Evolutionary conservation across 2,888 invertebrate species (phyloP), one percentile per base, ranked within the genome.

Genomic region (Notodonta dromedarius): DNA sequence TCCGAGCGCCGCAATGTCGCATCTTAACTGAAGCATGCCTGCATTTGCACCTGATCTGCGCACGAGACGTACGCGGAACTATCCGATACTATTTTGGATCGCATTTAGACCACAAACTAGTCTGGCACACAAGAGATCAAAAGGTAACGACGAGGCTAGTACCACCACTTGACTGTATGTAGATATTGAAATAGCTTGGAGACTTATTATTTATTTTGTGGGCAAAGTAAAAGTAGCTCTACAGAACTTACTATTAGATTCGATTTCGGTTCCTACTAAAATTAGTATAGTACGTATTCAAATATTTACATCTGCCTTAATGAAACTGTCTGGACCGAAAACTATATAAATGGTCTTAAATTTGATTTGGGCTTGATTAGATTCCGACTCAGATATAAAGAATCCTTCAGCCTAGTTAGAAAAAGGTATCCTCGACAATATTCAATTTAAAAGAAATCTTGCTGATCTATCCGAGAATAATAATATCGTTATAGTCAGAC

Each of bases 21-120:
- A 71, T 74, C 57, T 73, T 73, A 71, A 79, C 79, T 79, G 76
- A 78, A 69, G 73, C 79, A 80, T 80, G 76, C 69, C 71, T 77
- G 73, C 79, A 82, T 87, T 90, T 84, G 85, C 91, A 93, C 92
- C 93, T 92, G 91, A 89, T 74, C 76, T 80, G 80, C 77, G 81
- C 79, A 74, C 71, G 82, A 82, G 79, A 84, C 83, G 85, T 79
- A 91, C 80, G 87, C 92, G 93, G 91, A 93, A 92, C 90, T 88
- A 83, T 74, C 76, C 78, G 74, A 70, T 83, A 87, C 90, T 91
- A 92, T 91, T 91, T 90, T 83, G 77, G 86, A 84, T 82, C 83
- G 83, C 83, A 89, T 90, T 86, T 87, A 89, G 91, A 90, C 90
- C 88, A 89, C 88, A 87, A 79, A 85, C 82, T 81, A 83, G 85